These are phyloP conservation scores for Plebejus argus DNA, from an alignment of 2,888 invertebrate genomes.

Conservation along the genomic window DNA sequence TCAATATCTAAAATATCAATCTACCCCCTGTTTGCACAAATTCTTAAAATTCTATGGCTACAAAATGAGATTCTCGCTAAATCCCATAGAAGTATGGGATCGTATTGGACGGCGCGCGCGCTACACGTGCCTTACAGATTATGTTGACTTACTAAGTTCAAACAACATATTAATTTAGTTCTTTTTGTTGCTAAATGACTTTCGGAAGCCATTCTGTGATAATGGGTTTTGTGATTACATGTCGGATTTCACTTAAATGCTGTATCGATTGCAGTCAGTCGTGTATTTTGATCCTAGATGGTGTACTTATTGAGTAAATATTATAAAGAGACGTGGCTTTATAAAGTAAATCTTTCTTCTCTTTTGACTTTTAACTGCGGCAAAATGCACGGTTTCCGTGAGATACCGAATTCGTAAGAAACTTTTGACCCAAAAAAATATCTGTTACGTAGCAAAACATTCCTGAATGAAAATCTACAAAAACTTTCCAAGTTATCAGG, in stretches of 20 bases:
- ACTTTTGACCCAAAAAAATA: too few species aligned
- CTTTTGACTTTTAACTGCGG: too few species aligned
- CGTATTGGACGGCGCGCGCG: slow-evolving; percentile 67
- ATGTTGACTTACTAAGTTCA: slow-evolving; percentile 78
- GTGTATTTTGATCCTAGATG: too few species aligned
- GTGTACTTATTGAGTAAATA: too few species aligned
- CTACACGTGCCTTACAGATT: slow-evolving; percentile 71
- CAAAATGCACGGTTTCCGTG: too few species aligned
- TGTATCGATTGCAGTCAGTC: background rate
- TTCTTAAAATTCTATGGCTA: slow-evolving; percentile 72
- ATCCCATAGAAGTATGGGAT: slow-evolving; percentile 64
- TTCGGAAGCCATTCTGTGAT: slow-evolving; percentile 56
- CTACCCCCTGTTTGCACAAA: slow-evolving; percentile 71
- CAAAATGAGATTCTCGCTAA: slow-evolving; percentile 70
- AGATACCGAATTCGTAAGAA: too few species aligned
- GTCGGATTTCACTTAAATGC: background rate
- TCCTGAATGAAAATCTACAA: background rate
- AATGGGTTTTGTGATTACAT: slow-evolving; percentile 36
- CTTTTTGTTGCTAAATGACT: slow-evolving; percentile 73
- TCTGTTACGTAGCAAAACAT: too few species aligned
- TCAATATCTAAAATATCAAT: slow-evolving; percentile 77
- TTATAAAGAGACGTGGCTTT: too few species aligned
- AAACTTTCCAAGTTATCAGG: background rate
- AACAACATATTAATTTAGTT: slow-evolving; percentile 79
- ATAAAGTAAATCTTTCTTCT: too few species aligned